Conservation (phyloP, 2,797 vertebrate genomes). For the Moxostoma hubbsi region DNA sequence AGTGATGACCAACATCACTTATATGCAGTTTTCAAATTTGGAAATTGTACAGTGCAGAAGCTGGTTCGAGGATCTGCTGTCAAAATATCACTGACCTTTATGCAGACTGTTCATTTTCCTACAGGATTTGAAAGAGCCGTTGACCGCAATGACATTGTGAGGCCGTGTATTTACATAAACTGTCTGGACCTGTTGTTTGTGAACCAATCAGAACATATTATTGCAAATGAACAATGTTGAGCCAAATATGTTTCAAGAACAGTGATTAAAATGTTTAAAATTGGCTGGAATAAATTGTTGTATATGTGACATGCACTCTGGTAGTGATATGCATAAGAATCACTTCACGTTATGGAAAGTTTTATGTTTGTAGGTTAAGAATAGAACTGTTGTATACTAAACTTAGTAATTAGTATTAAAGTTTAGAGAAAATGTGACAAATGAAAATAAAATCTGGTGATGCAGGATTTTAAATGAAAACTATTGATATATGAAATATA, state of each 20-base stretch:
- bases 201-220: conserved; percentile 35
- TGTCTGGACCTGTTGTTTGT: conserved; percentile 45
- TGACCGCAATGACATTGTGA: conserved; percentile 39
- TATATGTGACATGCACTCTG: conserved; percentile 60
- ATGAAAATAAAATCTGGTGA: neutral
- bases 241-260: conserved; percentile 64
- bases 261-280: conserved; percentile 64
- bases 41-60: conserved; percentile 44
- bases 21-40: conserved; percentile 45
- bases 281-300: conserved; percentile 23
- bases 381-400: conserved; percentile 30
- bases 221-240: conserved; percentile 49
- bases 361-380: conserved; percentile 58
- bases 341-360: neutral
- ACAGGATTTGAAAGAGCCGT: conserved; percentile 26
- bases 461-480: conserved; percentile 15
- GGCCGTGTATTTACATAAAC: conserved; percentile 41
- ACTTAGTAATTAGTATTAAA: no score
- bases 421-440: neutral
- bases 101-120: conserved; percentile 39
- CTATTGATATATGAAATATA: conserved; percentile 18
- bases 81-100: conserved; percentile 35
- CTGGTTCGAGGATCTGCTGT: conserved; percentile 21
- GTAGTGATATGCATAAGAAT: conserved; percentile 34
- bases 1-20: conserved; percentile 32